phyloP scores from a whole-genome alignment of 2,888 invertebrate genomes.

The Aphelenchoides bicaudatus region DNA sequence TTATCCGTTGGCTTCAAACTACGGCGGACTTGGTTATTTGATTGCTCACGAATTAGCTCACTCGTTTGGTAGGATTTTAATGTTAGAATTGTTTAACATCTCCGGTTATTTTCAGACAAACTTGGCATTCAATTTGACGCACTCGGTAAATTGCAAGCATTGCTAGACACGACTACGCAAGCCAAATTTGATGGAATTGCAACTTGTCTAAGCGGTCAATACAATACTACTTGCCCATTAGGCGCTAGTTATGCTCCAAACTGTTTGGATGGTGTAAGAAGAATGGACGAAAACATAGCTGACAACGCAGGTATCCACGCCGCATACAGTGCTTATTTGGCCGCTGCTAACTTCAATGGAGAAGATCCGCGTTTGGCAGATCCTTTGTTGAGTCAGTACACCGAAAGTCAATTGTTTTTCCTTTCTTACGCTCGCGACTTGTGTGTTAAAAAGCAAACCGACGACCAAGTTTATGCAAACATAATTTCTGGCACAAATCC shows the following conservation, averaged over 20 bases:
- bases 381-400: slow-evolving; percentile 43
- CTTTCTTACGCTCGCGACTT: slow-evolving; percentile 46
- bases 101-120: background rate
- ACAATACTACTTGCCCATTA: background rate
- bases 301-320: slow-evolving; percentile 64
- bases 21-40: slow-evolving; percentile 93
- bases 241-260: background rate
- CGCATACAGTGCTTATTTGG: slow-evolving; percentile 47
- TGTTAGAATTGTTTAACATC: background rate
- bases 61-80: slow-evolving; percentile 1
- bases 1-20: slow-evolving; percentile 62
- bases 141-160: background rate
- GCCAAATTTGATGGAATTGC: background rate
- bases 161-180: background rate
- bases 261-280: slow-evolving; percentile 18
- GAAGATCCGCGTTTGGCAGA: slow-evolving; percentile 47
- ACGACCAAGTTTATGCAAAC: no score
- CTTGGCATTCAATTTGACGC: slow-evolving; percentile 5
- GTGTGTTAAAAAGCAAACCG: no score
- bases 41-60: slow-evolving; percentile 61
- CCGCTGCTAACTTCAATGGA: slow-evolving; percentile 42
- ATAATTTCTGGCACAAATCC: no score
- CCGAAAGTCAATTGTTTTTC: slow-evolving; percentile 53
- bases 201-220: background rate
- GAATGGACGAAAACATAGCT: slow-evolving; percentile 66